These are phyloP conservation scores for Hormaphis cornu DNA, from an alignment of 1,140 invertebrate species.

Conservation along the genomic window DNA sequence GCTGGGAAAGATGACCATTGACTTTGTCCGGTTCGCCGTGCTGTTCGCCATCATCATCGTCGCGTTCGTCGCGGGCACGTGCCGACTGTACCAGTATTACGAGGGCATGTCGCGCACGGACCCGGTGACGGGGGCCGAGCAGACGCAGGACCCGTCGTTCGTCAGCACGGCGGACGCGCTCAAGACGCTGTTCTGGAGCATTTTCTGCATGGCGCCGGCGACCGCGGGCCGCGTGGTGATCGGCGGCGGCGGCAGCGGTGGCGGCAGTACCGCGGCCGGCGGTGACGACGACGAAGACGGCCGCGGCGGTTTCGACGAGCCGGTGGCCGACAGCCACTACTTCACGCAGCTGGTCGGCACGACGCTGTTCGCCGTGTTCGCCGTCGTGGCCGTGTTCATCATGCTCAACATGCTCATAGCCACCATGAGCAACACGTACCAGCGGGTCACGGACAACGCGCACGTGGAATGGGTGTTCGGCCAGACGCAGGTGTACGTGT, in stretches of 20 bases:
- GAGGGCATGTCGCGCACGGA: conserved; percentile 52
- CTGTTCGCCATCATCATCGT: conserved; percentile 49
- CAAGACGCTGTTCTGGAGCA: conserved; percentile 62
- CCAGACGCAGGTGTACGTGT: conserved; percentile 44
- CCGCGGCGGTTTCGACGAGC: background rate
- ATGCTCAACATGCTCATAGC: conserved; percentile 69
- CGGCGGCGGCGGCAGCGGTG: conserved; percentile 47
- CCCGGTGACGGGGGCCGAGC: conserved; percentile 45
- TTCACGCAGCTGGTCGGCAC: conserved; percentile 55
- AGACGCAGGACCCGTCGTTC: conserved; percentile 47
- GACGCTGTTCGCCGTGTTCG: conserved; percentile 53
- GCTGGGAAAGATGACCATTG: conserved; percentile 50
- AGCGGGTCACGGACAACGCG: conserved; percentile 52
- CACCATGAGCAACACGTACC: conserved; percentile 65
- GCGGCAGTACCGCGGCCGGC: no score
- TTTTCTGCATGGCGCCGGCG: conserved; percentile 60
- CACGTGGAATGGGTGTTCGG: conserved; percentile 53
- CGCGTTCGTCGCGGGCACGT: conserved; percentile 46
- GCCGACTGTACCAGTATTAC: conserved; percentile 49
- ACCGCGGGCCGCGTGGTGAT: conserved; percentile 56
- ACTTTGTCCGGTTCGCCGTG: conserved; percentile 49
- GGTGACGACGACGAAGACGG: conserved; percentile 26
- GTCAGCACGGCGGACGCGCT: conserved; percentile 50
- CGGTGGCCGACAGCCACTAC: conserved; percentile 42
- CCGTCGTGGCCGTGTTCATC: conserved; percentile 58